These are phyloP conservation scores for Carterocephalus palaemon DNA, from an alignment of 2,888 invertebrate genomes.

Conservation along the genomic window DNA sequence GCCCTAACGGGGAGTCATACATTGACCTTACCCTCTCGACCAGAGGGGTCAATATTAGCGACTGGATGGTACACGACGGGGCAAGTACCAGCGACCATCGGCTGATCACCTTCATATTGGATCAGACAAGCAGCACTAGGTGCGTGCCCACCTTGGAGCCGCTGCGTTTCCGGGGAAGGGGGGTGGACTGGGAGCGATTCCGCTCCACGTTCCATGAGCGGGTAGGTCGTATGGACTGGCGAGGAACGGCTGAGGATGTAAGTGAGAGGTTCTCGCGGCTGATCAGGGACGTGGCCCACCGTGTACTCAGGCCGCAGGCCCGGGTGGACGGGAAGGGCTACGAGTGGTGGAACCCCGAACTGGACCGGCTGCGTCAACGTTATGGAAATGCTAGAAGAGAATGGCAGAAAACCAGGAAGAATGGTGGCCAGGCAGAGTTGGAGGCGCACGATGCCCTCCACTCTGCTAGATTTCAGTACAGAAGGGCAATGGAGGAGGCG, in stretches of 20 bases:
- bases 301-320: constrained; percentile 9
- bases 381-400: constrained; percentile 8
- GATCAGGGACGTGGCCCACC: constrained; percentile 7
- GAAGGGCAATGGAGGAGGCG: constrained; percentile 20
- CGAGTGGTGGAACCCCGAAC: constrained; percentile 28
- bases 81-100: constrained; percentile 32
- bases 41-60: background rate
- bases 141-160: too few species aligned
- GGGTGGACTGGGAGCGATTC: constrained; percentile 7
- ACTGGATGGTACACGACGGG: constrained; percentile 20
- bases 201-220: constrained; percentile 1
- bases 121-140: background rate
- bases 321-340: constrained; percentile 8
- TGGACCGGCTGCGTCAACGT: constrained; percentile 14
- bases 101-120: constrained; percentile 21
- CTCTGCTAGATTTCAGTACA: constrained; percentile 2
- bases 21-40: constrained; percentile 21
- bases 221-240: constrained; percentile 22
- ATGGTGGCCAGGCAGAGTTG: background rate
- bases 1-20: constrained; percentile 22
- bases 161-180: constrained; percentile 2
- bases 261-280: constrained; percentile 6
- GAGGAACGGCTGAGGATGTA: constrained; percentile 5
- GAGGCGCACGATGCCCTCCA: background rate
- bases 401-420: constrained; percentile 24